Evolutionary conservation across 2,888 invertebrate genomes (phyloP), one percentile per base, ranked within the genome.

Genomic region (Hirudinaria manillensis): DNA sequence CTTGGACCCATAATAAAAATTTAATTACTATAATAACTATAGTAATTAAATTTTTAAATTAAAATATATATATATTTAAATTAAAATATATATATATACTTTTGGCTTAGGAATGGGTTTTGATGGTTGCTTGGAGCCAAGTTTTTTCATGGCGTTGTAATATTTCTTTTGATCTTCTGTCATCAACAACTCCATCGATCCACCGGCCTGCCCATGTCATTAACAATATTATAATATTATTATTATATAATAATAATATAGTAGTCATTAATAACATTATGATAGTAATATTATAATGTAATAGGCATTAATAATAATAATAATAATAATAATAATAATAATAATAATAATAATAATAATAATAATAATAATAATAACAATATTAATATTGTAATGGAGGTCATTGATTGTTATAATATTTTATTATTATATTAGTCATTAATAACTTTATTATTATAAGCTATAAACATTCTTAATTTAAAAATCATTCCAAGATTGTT

Each of bases 131-230:
- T 97, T 97, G 76, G 94, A 94, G 82, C 96, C 94, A 94, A 98
- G 96, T 88, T 97, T 97, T 88, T 98, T 98, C 97, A 98, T 98
- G 78, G 98, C 97, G 86, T 95, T 96, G 88, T 98, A 98, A 88
- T 98, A 98, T 45, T 75, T 75, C 53, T 75, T 75, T 51, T 75
- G 75, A 27, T 75, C 76, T 61, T 73, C 76, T 10, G 97, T 97
- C 97, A 98, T 97, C 89, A 98, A 97, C 95, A 97, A 94, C 87
- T 97, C 97, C 81, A 97, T 89, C 81, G 96, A 96, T 81, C 96
- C 97, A 83, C 97, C 97, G 82, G 94, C 94, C 73, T 80, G 7
- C 13, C 21, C n/a, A 24, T 7, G 38, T 32, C 21, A 68, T 24
- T 24, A n/a, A 13, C 13, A 16, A 61, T 27, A 27, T 61, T 61